phyloP scores from a whole-genome alignment of 1,140 invertebrate species.

The Camponotus vicinus region DNA sequence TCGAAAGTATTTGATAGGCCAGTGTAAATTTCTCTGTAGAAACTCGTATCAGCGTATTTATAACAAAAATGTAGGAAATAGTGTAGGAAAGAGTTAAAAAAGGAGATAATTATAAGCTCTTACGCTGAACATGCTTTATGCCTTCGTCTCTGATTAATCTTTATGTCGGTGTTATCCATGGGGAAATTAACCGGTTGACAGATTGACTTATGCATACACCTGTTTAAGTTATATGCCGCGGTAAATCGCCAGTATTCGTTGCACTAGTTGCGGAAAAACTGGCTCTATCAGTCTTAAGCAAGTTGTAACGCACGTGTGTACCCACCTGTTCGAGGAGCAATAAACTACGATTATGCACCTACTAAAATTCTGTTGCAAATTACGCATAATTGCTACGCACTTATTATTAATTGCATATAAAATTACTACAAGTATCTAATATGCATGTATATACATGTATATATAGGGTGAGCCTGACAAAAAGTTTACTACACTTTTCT shows the following conservation, averaged over 20 bases:
- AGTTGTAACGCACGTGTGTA: constrained; percentile 46
- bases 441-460: background rate
- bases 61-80: background rate
- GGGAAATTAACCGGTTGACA: constrained; percentile 57
- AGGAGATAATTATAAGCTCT: constrained; percentile 33
- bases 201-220: constrained; percentile 65
- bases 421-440: background rate
- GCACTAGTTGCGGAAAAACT: constrained; percentile 55
- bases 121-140: background rate
- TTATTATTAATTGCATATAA: constrained; percentile 44
- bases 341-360: constrained; percentile 34
- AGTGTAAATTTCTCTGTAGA: constrained; percentile 9
- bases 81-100: background rate
- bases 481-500: no score
- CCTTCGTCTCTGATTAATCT: constrained; percentile 44
- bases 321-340: constrained; percentile 40
- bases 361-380: constrained; percentile 55
- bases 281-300: constrained; percentile 56
- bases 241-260: constrained; percentile 27
- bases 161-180: constrained; percentile 48
- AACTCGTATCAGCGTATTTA: background rate
- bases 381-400: constrained; percentile 46
- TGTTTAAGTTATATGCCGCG: constrained; percentile 37
- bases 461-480: background rate
- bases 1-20: background rate